Evolutionary conservation across 23 tunicate genomes (phyloP).

Genomic region (Halocynthia roretzi): DNA sequence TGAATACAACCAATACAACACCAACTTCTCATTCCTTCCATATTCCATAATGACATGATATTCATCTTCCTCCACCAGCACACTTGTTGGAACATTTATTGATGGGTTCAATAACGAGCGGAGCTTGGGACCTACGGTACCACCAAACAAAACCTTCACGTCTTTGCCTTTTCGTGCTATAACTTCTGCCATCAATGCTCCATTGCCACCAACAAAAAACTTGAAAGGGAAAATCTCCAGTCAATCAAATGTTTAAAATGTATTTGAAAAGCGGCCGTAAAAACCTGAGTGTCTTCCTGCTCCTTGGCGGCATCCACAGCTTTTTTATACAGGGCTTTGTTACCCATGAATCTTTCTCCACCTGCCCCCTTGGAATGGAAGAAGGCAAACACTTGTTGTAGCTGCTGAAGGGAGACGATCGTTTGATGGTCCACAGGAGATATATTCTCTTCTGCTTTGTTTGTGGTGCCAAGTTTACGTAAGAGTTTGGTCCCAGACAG

Average conservation of each 20-base stretch:
- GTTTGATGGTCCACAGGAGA: slow-evolving; percentile 30
- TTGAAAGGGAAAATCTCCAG: slow-evolving; percentile 4
- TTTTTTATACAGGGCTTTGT: slow-evolving; percentile 35
- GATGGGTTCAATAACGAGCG: slow-evolving; percentile 42
- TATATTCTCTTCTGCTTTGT: slow-evolving; percentile 18
- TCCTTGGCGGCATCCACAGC: slow-evolving; percentile 47
- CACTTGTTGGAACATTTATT: slow-evolving; percentile 13
- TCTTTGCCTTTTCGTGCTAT: neutral
- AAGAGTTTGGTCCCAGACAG: slow-evolving; percentile 56
- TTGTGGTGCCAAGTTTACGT: slow-evolving; percentile 25
- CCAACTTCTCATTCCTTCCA: slow-evolving; percentile 58
- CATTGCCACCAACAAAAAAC: slow-evolving; percentile 92
- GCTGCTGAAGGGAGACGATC: slow-evolving; percentile 28
- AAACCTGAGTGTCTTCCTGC: neutral
- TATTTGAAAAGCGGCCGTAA: neutral
- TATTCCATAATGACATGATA: slow-evolving; percentile 85
- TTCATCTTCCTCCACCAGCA: slow-evolving; percentile 48
- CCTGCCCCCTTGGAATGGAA: slow-evolving; percentile 73
- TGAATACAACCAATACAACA: neutral
- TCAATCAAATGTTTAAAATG: neutral
- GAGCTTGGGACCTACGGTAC: slow-evolving; percentile 66
- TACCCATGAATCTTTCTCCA: slow-evolving; percentile 71
- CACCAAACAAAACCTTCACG: slow-evolving; percentile 51
- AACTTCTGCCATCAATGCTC: slow-evolving; percentile 86
- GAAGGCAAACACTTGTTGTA: slow-evolving; percentile 60